Percentiles rank a stretch among this genome's conserved stretches.
Conservation (phyloP, 1,140 invertebrate genomes). For the Nymphalis io region DNA sequence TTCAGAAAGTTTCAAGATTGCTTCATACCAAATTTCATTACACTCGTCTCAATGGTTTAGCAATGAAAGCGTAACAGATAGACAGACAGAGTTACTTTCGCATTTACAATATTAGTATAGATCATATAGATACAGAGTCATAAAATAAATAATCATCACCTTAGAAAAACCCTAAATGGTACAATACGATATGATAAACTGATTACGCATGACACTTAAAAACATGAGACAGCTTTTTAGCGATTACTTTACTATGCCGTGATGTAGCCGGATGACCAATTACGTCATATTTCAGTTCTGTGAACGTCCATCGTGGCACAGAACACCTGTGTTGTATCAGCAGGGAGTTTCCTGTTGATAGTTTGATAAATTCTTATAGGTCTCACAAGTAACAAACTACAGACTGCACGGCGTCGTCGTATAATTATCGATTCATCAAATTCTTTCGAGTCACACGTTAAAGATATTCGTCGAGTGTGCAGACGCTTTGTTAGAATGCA, state of each 20-base stretch:
- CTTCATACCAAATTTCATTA: no score
- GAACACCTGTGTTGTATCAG: slow-evolving; percentile 59
- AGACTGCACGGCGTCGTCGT: slow-evolving; percentile 36
- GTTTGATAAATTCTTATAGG: slow-evolving; percentile 26
- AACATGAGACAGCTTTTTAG: slow-evolving; percentile 8
- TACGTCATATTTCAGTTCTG: slow-evolving; percentile 53
- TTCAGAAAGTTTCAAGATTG: no score
- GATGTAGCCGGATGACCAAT: slow-evolving; percentile 23
- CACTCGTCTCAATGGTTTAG: no score
- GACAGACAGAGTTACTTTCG: no score
- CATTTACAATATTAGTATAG: no score
- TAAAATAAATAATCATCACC: no score
- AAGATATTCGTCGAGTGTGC: slow-evolving; percentile 17
- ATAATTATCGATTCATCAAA: slow-evolving; percentile 35
- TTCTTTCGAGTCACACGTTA: slow-evolving; percentile 15
- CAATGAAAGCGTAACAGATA: no score
- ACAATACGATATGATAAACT: not conserved
- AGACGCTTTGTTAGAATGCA: slow-evolving; percentile 12
- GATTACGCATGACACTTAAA: not conserved
- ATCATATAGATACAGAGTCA: no score
- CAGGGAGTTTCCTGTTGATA: slow-evolving; percentile 61
- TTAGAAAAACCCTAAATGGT: not conserved
- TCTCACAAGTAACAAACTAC: slow-evolving; percentile 25
- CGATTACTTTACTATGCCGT: slow-evolving; percentile 14
- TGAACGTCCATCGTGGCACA: slow-evolving; percentile 43